Percentiles rank a stretch among this genome's conserved stretches.
These are phyloP conservation scores for Baronia brevicornis DNA, from an alignment of 2,888 invertebrate species.

Conservation along the genomic window DNA sequence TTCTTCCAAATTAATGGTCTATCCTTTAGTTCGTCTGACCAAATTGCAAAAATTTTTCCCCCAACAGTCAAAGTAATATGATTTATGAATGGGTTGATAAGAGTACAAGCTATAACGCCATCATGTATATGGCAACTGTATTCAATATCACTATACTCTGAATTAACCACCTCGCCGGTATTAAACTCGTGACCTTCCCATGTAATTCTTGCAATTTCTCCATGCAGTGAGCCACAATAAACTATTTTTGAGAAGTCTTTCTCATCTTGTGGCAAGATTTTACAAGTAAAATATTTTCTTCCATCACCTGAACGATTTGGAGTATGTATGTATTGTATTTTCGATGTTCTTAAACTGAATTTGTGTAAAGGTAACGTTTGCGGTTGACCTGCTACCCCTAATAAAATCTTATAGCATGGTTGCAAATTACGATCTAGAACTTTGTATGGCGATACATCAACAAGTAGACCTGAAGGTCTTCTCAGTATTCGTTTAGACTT, in stretches of 20 bases:
- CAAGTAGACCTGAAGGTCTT: conserved; percentile 75
- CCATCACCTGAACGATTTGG: conserved; percentile 43
- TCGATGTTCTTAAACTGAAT: conserved; percentile 50
- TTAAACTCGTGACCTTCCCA: conserved; percentile 83
- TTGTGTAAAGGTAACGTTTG: conserved; percentile 56
- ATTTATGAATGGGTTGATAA: conserved; percentile 77
- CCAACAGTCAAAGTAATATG: conserved; percentile 82
- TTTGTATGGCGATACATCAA: conserved; percentile 77
- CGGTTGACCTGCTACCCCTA: conserved; percentile 58
- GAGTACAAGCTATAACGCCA: conserved; percentile 78
- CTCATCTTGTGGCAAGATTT: conserved; percentile 42
- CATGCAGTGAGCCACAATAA: conserved; percentile 58
- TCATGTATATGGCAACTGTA: conserved; percentile 79
- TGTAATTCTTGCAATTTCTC: conserved; percentile 57
- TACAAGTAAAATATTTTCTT: conserved; percentile 55
- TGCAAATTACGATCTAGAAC: conserved; percentile 76
- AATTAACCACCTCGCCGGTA: conserved; percentile 77
- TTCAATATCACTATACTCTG: conserved; percentile 67
- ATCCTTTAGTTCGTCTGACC: conserved; percentile 79
- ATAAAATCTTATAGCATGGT: conserved; percentile 76
- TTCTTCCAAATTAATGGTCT: conserved; percentile 81
- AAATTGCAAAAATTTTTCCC: conserved; percentile 83
- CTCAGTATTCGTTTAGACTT: conserved; percentile 61
- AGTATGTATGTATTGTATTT: conserved; percentile 43
- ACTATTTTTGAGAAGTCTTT: conserved; percentile 41